Percentiles rank a stretch among this genome's conserved stretches.
Evolutionary conservation across 1,140 invertebrate species (phyloP).

Genomic region (Hyles vespertilio): DNA sequence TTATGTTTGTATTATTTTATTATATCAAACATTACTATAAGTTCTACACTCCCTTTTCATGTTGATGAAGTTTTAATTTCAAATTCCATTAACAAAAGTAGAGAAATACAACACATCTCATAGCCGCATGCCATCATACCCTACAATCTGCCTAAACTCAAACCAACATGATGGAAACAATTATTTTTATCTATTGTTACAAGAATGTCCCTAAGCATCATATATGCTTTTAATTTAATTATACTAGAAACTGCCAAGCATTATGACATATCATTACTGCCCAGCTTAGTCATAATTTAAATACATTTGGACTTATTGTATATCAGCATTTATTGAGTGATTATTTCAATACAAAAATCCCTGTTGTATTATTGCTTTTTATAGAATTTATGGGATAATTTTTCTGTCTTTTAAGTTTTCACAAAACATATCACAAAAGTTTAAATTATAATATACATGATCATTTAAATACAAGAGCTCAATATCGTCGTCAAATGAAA

Average conservation of each 20-base stretch:
- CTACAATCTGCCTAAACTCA: slow-evolving; percentile 23
- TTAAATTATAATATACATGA: slow-evolving; percentile 5
- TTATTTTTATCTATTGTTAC: no score
- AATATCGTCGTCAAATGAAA: slow-evolving; percentile 16
- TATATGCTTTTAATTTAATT: no score
- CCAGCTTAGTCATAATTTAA: no score
- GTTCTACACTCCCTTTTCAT: not conserved
- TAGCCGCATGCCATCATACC: slow-evolving; percentile 39
- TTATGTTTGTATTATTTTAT: not conserved
- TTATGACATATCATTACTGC: no score
- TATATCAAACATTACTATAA: not conserved
- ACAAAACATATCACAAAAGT: slow-evolving; percentile 9
- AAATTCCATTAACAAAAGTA: not conserved
- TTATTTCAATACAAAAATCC: not conserved
- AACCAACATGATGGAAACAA: not conserved
- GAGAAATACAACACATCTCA: slow-evolving; percentile 1
- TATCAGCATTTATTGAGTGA: no score
- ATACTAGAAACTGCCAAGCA: no score
- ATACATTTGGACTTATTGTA: no score
- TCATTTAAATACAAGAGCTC: slow-evolving; percentile 2
- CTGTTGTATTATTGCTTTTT: not conserved
- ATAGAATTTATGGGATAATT: slow-evolving; percentile 1
- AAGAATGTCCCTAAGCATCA: no score
- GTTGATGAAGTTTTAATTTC: no score
- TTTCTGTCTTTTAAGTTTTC: not conserved